Base-by-base conservation (phyloP, 2,888 invertebrate species). In the Stenchaetothrips biformis region DNA sequence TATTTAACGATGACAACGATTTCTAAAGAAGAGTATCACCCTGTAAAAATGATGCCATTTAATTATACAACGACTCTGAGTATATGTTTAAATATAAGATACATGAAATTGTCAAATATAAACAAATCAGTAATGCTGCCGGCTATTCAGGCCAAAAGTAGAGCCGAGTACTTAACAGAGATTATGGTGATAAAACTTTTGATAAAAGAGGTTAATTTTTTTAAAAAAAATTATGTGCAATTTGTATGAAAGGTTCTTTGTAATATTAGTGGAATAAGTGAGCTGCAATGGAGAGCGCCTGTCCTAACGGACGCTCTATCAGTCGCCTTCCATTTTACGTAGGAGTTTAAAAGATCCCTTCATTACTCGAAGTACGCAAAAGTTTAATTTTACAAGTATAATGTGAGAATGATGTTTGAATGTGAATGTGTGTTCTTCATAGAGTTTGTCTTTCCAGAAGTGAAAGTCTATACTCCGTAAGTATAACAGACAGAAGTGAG, bases 401-500 rank as follows among this genome's bases (percentile, higher is more conserved):
- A 25, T 25, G 67, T 74, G 67, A 74, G 25, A 74, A 74, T 74
- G 67, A 21, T 74, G 11, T 25, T 21, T 74, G 67, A 74, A 74
- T 74, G 67, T 74, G 67, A 74, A 25, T 25, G 67, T 74, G 59
- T 59, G 25, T 74, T 74, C 25, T 74, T 67, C 67, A 8, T 21
- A 67, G 67, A 74, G 25, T 74, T 21, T 74, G 67, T 21, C 67
- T 74, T 74, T 25, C 67, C 25, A 74, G 7, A 74, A 74, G 67
- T 74, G 11, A 37, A 74, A 74, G 7, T 11, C 67, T 74, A 74
- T 74, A 74, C 25, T 74, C 67, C 67, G 0, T 74, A 9, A 74
- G 67, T 21, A 25, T 74, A 74, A 74, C 59, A 18, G 59, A 59
- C 21, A 74, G 67, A 74, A 74, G 67, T 74, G 67, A 74, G 21